Base-by-base conservation (phyloP, 1,140 invertebrate species). In the Drosophila sturtevanti region DNA sequence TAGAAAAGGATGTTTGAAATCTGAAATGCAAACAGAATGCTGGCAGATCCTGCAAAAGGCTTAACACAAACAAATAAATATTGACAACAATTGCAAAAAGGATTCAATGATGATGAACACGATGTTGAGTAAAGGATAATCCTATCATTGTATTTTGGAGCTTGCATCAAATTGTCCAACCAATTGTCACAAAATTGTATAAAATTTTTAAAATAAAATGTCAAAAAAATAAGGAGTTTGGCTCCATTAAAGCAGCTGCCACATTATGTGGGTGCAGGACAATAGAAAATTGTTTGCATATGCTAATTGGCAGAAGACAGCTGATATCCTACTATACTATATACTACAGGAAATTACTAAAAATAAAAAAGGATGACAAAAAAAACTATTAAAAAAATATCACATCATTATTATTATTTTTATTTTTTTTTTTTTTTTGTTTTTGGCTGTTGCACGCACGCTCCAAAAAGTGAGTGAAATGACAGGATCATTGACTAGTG, bases 221-320 rank as follows among this genome's bases (percentile, higher is more conserved):
- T 51, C 41, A 12, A 51, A 63, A 27, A n/a, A n/a, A n/a, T n/a
- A n/a, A 3, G 16, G 10, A 11, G 22, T 63, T 60, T 21, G 21
- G 4, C 2, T 4, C 4, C 24, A 1, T 2, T 2, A 2, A 2
- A 6, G 21, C 61, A 63, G 61, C 61, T 63, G 61, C 11, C 41
- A 27, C 9, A 18, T 63, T 63, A 41, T 41, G 61, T 63, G 61
- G 61, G 60, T 63, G 58, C 58, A 60, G 58, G 58, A 60, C 58
- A 60, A 60, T 60, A 60, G 58, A 41, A 24, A 63, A 31, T 48
- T 63, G 41, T 34, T 21, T 54, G 48, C 48, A 65, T 55, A 65
- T 41, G 58, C 58, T 38, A 41, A 38, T 38, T 60, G 52, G 51
- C 63, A 31, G 27, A 31, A 31, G 27, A 3, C 27, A 65, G 63